Evolutionary conservation across 2,113 vertebrate genomes (phyloP).

Genomic region (Pterocles gutturalis): DNA sequence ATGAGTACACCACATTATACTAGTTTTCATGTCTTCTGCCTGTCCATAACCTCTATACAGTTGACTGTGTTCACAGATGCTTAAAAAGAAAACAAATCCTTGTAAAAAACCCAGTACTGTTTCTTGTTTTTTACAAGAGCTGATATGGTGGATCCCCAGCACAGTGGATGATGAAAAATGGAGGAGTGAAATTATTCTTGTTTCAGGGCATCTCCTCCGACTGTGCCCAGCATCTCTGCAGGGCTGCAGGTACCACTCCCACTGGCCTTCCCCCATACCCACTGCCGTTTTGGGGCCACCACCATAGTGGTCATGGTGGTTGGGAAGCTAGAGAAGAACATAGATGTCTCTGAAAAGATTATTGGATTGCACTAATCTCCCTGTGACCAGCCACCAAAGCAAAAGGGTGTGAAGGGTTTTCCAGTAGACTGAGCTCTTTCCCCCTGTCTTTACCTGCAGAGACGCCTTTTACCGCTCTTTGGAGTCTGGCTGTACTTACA

Average conservation of each 20-base stretch:
- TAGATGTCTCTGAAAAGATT: not conserved
- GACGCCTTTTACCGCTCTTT: not conserved
- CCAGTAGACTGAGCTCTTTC: not conserved
- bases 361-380: not conserved
- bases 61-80: not conserved
- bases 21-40: not conserved
- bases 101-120: not conserved
- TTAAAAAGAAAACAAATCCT: not conserved
- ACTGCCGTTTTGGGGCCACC: not conserved
- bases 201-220: not conserved
- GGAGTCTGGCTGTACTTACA: not conserved
- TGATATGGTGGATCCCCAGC: not conserved
- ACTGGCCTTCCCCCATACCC: not conserved
- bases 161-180: not conserved
- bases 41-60: not conserved
- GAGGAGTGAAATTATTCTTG: not conserved
- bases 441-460: not conserved
- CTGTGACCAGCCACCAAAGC: not conserved
- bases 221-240: not conserved
- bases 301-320: not conserved
- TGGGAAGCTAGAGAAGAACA: not conserved
- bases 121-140: not conserved
- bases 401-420: not conserved
- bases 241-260: not conserved
- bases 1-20: fast-evolving